These are phyloP conservation scores for Hucho hucho DNA, from an alignment of 2,113 vertebrate species.

Conservation along the genomic window DNA sequence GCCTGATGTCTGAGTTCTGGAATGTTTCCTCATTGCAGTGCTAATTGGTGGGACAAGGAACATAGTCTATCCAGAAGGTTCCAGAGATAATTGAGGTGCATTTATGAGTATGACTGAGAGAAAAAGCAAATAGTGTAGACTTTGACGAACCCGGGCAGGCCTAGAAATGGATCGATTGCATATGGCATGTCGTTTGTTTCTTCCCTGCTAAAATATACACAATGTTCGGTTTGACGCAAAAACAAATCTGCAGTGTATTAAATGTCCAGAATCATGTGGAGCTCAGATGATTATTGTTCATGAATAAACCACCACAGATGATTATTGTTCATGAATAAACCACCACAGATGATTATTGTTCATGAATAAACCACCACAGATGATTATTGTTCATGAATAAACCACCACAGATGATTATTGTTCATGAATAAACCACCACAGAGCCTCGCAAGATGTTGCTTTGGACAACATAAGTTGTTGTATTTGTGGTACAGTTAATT, in stretches of 20 bases:
- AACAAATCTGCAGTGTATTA: neutral
- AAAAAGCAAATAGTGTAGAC: neutral
- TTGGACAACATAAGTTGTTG: too few species aligned
- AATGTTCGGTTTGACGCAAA: neutral
- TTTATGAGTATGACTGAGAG: neutral
- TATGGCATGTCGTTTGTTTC: neutral
- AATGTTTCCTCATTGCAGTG: too few species aligned
- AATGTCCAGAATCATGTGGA: neutral
- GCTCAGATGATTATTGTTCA: neutral
- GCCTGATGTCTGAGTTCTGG: neutral
- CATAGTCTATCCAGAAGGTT: neutral
- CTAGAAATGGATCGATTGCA: neutral
- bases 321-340: too few species aligned
- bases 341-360: neutral
- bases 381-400: neutral
- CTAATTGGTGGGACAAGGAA: neutral
- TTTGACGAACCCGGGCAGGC: neutral
- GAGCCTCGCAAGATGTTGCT: too few species aligned
- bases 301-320: neutral
- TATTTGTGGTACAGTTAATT: too few species aligned
- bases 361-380: neutral
- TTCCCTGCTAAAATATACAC: neutral
- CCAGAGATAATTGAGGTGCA: neutral
- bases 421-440: neutral
- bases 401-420: neutral